Percentiles rank a stretch among this genome's conserved stretches.
Conservation (phyloP, 2,888 invertebrate genomes). For the Folsomia candida region DNA sequence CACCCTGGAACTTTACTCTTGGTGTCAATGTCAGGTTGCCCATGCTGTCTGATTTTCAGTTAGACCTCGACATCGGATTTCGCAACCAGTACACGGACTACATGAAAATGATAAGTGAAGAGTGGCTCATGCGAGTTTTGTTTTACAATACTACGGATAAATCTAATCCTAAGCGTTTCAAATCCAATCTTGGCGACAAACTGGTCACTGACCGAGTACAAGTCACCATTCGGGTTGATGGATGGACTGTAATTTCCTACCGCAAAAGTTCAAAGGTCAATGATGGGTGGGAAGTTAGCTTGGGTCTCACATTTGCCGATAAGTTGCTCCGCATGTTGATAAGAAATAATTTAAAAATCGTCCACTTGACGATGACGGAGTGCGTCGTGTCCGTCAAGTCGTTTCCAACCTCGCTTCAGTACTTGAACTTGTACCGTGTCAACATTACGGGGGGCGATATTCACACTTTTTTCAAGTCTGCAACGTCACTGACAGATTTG, state of each 20-base stretch:
- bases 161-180: not conserved
- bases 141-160: conserved; percentile 23
- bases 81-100: conserved; percentile 26
- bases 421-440: conserved; percentile 22
- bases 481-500: not conserved
- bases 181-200: not conserved
- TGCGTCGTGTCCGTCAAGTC: conserved; percentile 2
- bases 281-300: not conserved
- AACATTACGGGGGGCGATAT: not conserved
- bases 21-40: conserved; percentile 18
- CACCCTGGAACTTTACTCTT: not conserved
- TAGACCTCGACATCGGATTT: conserved; percentile 15
- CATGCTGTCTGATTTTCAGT: not conserved
- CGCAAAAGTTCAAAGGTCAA: not conserved
- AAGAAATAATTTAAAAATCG: not conserved
- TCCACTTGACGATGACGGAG: conserved; percentile 20
- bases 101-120: conserved; percentile 10
- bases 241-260: conserved; percentile 13
- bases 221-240: conserved; percentile 12
- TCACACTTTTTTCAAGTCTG: not conserved
- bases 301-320: conserved; percentile 10
- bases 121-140: not conserved
- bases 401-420: conserved; percentile 9
- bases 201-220: not conserved
- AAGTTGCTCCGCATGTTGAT: conserved; percentile 2